Conservation (phyloP, 2,797 vertebrate species). For the Sebastes steindachneri region DNA sequence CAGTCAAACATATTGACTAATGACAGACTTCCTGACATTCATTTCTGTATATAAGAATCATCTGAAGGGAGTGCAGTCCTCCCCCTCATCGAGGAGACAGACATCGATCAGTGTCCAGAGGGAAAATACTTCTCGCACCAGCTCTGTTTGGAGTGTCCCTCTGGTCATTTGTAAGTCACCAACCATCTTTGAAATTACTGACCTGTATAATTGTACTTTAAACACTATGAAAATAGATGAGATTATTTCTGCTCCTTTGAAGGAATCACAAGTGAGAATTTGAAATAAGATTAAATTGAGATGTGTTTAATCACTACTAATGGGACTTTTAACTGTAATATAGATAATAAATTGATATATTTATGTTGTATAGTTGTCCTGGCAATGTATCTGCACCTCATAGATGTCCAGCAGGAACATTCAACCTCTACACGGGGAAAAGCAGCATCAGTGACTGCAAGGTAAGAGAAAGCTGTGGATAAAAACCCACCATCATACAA, state of each 20-base stretch:
- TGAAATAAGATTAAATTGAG: neutral
- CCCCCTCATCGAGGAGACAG: slow-evolving; percentile 22
- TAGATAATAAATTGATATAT: neutral
- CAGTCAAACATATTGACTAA: neutral
- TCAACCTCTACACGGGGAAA: slow-evolving; percentile 81
- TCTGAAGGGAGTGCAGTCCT: slow-evolving; percentile 60
- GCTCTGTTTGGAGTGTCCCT: slow-evolving; percentile 85
- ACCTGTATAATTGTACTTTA: neutral
- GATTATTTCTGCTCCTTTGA: neutral
- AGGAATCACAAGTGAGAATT: neutral
- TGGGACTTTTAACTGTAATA: neutral
- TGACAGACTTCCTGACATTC: neutral
- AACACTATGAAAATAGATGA: neutral
- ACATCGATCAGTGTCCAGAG: slow-evolving; percentile 74
- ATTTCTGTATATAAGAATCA: slow-evolving; percentile 29
- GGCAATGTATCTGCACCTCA: slow-evolving; percentile 80
- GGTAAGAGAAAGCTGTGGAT: slow-evolving; percentile 71
- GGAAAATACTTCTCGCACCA: slow-evolving; percentile 81
- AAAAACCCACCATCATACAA: neutral
- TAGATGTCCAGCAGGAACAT: slow-evolving; percentile 83
- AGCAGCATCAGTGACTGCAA: slow-evolving; percentile 78
- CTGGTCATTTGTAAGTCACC: slow-evolving; percentile 87
- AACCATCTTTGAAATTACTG: slow-evolving; percentile 1
- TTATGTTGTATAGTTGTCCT: slow-evolving; percentile 76
- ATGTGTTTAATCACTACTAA: neutral